phyloP scores from a whole-genome alignment of 2,113 vertebrate genomes.

The Lagopus muta region DNA sequence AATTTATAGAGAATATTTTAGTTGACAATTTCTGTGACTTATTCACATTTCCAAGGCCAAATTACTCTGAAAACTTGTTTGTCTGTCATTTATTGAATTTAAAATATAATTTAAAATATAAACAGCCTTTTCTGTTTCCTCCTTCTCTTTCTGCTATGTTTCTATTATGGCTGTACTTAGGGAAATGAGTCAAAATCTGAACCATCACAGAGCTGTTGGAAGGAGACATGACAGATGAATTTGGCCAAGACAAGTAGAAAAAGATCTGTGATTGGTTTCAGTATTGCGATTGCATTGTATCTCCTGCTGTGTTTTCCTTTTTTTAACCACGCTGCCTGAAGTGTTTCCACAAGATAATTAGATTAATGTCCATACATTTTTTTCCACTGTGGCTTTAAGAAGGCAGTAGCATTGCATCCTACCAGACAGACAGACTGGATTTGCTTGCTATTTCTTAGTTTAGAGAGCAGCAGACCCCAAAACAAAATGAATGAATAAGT shows the following conservation, averaged over 20 bases:
- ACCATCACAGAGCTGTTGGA: not conserved
- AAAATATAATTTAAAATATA: not conserved
- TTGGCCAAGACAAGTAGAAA: conserved; percentile 2
- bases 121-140: not conserved
- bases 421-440: not conserved
- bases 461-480: conserved; percentile 34
- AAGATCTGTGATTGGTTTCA: conserved; percentile 16
- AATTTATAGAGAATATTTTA: not conserved
- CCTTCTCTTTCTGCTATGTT: not conserved
- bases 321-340: conserved; percentile 40
- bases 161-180: not conserved
- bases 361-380: conserved; percentile 27
- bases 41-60: not conserved
- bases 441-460: conserved; percentile 15
- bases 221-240: not conserved
- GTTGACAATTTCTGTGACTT: not conserved
- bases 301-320: conserved; percentile 21
- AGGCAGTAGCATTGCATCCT: conserved; percentile 13
- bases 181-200: conserved; percentile 21
- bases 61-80: not conserved
- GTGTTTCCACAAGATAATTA: conserved; percentile 46
- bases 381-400: not conserved
- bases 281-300: not conserved
- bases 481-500: not conserved
- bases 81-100: not conserved